These are phyloP conservation scores for Gambusia yucatana DNA, from an alignment of 2,797 vertebrate species.

Conservation along the genomic window DNA sequence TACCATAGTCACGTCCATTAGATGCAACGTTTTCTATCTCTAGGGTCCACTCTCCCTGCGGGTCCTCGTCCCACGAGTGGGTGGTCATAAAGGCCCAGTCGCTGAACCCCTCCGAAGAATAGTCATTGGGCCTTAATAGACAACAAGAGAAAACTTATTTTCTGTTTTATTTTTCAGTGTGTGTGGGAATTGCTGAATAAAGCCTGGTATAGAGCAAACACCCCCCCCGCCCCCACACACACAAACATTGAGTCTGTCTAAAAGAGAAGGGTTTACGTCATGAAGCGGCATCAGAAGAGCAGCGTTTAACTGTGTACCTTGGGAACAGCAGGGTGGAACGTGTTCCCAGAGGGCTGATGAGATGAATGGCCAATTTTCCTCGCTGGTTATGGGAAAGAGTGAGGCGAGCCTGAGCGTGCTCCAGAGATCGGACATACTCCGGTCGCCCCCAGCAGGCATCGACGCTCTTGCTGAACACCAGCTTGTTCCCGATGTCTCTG, in stretches of 20 bases:
- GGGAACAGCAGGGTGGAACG: conserved; percentile 92
- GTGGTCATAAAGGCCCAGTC: conserved; percentile 99
- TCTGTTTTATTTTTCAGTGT: not conserved
- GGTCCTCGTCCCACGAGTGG: conserved; percentile 95
- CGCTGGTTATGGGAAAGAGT: conserved; percentile 93
- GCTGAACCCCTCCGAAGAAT: conserved; percentile 92
- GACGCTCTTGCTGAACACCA: conserved; percentile 89
- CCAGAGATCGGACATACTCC: conserved; percentile 88
- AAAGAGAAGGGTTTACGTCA: conserved; percentile 17
- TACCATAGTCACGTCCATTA: conserved; percentile 80
- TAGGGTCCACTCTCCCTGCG: conserved; percentile 91
- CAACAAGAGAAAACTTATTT: conserved; percentile 6
- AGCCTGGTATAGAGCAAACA: conserved; percentile 15
- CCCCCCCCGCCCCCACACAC: not conserved
- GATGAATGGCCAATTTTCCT: conserved; percentile 93
- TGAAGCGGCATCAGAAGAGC: conserved; percentile 15
- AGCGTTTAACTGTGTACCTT: conserved; percentile 80
- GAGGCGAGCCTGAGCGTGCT: conserved; percentile 92
- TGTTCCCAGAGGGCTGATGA: conserved; percentile 94
- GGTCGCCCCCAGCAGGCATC: conserved; percentile 89
- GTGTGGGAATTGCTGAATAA: conserved; percentile 14
- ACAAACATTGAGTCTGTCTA: conserved; percentile 8
- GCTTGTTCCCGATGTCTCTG: conserved; percentile 90
- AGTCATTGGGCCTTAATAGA: conserved; percentile 88
- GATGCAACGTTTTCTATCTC: conserved; percentile 87